Conservation (phyloP, 2,888 invertebrate genomes). For the Parascotia fuliginaria region DNA sequence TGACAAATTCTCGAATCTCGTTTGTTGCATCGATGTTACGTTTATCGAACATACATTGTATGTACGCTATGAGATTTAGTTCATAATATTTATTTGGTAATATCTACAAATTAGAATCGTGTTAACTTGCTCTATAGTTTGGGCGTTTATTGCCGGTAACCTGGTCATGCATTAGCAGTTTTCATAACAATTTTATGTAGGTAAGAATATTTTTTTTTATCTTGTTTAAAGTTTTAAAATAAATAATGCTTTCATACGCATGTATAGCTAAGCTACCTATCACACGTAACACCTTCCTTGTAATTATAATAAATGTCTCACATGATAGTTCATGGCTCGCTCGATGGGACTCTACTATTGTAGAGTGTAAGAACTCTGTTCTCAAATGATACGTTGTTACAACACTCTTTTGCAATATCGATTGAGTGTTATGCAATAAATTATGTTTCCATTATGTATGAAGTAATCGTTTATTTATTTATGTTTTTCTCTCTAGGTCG, state of each 20-base stretch:
- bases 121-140: not conserved
- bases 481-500: too few relatives aligned
- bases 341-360: too few relatives aligned
- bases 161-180: not conserved
- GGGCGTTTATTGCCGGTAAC: not conserved
- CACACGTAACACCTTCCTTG: too few relatives aligned
- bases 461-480: too few relatives aligned
- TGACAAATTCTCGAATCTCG: slow-evolving; percentile 28
- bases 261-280: too few relatives aligned
- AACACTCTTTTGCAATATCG: too few relatives aligned
- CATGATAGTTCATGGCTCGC: too few relatives aligned
- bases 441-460: too few relatives aligned
- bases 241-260: not conserved
- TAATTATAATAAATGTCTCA: too few relatives aligned
- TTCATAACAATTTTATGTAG: not conserved
- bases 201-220: not conserved
- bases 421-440: too few relatives aligned
- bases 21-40: slow-evolving; percentile 23
- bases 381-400: too few relatives aligned
- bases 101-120: not conserved
- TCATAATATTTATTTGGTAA: slow-evolving; percentile 21
- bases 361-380: too few relatives aligned
- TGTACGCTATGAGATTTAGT: slow-evolving; percentile 22
- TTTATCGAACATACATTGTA: slow-evolving; percentile 17
- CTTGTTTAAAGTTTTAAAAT: not conserved